Conservation (phyloP, 1,140 invertebrate species). For the Hirudo medicinalis region DNA sequence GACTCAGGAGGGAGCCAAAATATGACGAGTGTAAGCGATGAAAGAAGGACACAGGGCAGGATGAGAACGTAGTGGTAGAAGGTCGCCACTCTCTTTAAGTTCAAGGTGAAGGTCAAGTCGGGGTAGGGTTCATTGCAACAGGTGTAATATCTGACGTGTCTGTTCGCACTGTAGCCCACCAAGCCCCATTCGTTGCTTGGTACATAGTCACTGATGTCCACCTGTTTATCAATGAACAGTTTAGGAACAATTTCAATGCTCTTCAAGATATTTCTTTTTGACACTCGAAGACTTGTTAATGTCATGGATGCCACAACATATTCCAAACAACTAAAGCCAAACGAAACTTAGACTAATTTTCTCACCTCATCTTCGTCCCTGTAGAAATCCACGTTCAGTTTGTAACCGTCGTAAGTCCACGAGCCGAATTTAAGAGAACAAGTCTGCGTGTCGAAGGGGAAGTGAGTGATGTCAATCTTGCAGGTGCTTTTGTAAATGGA, state of each 20-base stretch:
- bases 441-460: constrained; percentile 24
- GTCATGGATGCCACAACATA: no score
- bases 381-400: constrained; percentile 45
- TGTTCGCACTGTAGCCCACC: constrained; percentile 34
- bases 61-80: constrained; percentile 27
- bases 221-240: neutral
- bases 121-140: constrained; percentile 40
- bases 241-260: no score
- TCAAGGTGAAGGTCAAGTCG: constrained; percentile 40
- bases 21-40: constrained; percentile 24
- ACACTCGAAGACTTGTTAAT: no score
- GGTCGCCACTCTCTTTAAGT: constrained; percentile 16
- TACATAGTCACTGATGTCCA: constrained; percentile 26
- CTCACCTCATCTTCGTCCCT: constrained; percentile 14
- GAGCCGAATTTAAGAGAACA: constrained; percentile 32
- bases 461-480: constrained; percentile 12
- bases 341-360: no score
- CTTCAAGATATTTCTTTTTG: no score
- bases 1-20: constrained; percentile 27
- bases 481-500: constrained; percentile 95
- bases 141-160: constrained; percentile 28
- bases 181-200: constrained; percentile 37
- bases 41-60: constrained; percentile 25
- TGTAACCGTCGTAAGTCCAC: constrained; percentile 47
- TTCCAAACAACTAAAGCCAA: no score